Evolutionary conservation across 2,113 vertebrate species (phyloP).

Genomic region (Chiloscyllium plagiosum): DNA sequence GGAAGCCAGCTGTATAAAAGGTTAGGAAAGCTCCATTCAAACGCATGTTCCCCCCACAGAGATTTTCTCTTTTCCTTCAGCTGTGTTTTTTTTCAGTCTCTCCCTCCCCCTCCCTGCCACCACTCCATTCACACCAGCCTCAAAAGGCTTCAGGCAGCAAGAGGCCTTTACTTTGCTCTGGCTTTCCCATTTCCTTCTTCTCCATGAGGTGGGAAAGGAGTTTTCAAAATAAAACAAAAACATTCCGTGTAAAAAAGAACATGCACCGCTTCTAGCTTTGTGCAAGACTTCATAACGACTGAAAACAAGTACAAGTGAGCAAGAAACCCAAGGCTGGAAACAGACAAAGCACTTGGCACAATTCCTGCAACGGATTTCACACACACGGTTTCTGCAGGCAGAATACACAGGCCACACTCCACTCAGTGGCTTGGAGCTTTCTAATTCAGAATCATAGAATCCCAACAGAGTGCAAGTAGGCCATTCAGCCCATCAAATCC

Average conservation of each 20-base stretch:
- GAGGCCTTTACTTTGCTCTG: neutral
- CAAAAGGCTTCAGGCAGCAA: neutral
- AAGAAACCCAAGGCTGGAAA: neutral
- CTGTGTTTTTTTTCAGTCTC: neutral
- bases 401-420: no score
- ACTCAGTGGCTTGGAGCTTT: neutral
- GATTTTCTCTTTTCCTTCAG: neutral
- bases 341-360: neutral
- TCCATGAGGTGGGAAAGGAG: neutral
- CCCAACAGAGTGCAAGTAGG: no score
- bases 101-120: neutral
- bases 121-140: neutral
- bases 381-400: neutral
- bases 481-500: no score
- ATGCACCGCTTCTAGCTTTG: neutral
- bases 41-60: neutral
- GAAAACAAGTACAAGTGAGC: neutral
- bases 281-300: no score
- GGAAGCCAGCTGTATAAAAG: slow-evolving; percentile 11
- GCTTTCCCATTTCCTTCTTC: neutral
- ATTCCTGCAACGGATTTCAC: neutral
- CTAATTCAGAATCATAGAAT: neutral
- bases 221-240: neutral
- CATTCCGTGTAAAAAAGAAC: neutral
- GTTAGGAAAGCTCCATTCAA: neutral